Base-by-base conservation (phyloP, 1,140 invertebrate species). In the Ylistrum balloti region DNA sequence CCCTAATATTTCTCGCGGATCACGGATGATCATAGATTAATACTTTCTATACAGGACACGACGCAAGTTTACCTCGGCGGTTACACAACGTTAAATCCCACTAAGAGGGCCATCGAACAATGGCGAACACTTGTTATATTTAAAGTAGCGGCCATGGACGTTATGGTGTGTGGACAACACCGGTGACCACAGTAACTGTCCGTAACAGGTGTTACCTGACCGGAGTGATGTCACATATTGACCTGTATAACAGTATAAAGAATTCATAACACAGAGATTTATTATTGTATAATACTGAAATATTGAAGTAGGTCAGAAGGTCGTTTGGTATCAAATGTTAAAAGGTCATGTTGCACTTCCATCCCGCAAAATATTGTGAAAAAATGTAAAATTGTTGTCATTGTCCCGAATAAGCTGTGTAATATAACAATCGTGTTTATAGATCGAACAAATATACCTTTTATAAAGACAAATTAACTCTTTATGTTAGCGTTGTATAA, bases 1-100 rank as follows among this genome's bases (percentile, higher is more conserved):
- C 56, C 56, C 56, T n/a, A 74, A 74, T 74, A 74, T 74, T 74
- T 74, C 56, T 74, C 56, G 5, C 56, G 56, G 56, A 74, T 74
- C 56, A 74, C 20, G 56, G 56, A 74, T 74, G 56, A 74, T 74
- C 56, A 74, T 74, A 74, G 56, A 74, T 74, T 74, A 74, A 74
- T 74, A 28, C 56, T 1, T 5, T 74, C 56, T 74, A 28, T 74
- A 74, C 22, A 28, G 56, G 56, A 74, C 22, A 74, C 56, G 56
- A 74, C 56, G 56, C 56, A 74, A 74, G 56, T 74, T 74, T 74
- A 74, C 56, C 17, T 28, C 1, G 22, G 56, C 17, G 9, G n/a
- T 74, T 74, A 74, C 56, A 74, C 56, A 74, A 74, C n/a, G 56
- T 74, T 74, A 74, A 74, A 74, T 7, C 56, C 56, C 56, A 28